A percentile compares a stretch with the other conserved stretches of the same genome.
Evolutionary conservation across 1,140 invertebrate genomes (phyloP).

Genomic region (Drosophila tropicalis): DNA sequence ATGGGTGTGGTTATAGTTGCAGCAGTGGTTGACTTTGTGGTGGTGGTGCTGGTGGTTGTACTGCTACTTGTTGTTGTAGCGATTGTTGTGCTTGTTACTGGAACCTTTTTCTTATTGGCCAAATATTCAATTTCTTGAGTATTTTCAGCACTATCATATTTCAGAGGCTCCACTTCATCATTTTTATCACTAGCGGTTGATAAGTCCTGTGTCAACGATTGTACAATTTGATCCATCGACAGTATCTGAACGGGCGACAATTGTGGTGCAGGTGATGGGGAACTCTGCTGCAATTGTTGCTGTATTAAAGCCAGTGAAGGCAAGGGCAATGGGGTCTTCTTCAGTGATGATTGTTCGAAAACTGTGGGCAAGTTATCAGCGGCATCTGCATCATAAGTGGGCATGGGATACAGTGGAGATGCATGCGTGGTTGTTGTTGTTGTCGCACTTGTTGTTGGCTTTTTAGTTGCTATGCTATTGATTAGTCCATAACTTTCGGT

Average conservation of each 20-base stretch:
- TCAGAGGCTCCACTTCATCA: slow-evolving; percentile 28
- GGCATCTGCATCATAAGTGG: slow-evolving; percentile 52
- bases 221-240: slow-evolving; percentile 74
- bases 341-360: slow-evolving; percentile 32
- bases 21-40: neutral
- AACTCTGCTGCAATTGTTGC: slow-evolving; percentile 58
- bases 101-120: slow-evolving; percentile 54
- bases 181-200: slow-evolving; percentile 44
- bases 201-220: slow-evolving; percentile 62
- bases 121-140: slow-evolving; percentile 44
- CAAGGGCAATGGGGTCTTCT: slow-evolving; percentile 61
- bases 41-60: neutral
- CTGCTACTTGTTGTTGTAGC: neutral
- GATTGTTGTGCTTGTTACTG: slow-evolving; percentile 11
- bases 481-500: slow-evolving; percentile 49
- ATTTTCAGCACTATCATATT: slow-evolving; percentile 60
- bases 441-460: slow-evolving; percentile 25
- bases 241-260: slow-evolving; percentile 60
- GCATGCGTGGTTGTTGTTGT: slow-evolving; percentile 46
- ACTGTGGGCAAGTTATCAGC: slow-evolving; percentile 28
- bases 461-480: slow-evolving; percentile 31
- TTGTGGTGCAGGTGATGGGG: slow-evolving; percentile 56
- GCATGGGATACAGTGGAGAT: slow-evolving; percentile 61
- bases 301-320: slow-evolving; percentile 61
- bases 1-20: slow-evolving; percentile 33